Percentiles rank a stretch among this genome's conserved stretches.
Evolutionary conservation across 2,888 invertebrate species (phyloP).

Genomic region (Onthophagus sagittarius): DNA sequence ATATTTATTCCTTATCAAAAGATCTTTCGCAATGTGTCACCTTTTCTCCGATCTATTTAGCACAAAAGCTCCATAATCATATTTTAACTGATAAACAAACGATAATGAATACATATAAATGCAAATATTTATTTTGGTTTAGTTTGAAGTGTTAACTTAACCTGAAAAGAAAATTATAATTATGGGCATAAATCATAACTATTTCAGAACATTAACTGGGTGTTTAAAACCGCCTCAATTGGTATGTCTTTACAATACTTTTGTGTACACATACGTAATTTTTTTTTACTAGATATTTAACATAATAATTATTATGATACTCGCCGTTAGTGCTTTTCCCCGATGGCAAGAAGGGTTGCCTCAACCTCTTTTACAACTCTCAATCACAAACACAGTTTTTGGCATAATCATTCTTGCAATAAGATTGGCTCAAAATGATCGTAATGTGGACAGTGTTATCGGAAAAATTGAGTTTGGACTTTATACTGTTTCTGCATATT

Average conservation of each 20-base stretch:
- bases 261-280: not conserved
- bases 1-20: no score
- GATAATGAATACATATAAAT: no score
- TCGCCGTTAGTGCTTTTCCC: not conserved
- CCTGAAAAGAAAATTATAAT: not conserved
- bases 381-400: not conserved
- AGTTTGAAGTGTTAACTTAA: no score
- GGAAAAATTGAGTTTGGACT: not conserved
- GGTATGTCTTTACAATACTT: not conserved
- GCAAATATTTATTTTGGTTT: no score
- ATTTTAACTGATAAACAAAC: no score
- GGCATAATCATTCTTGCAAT: not conserved
- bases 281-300: not conserved
- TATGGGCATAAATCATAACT: not conserved
- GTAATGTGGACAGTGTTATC: not conserved
- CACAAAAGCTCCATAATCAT: no score
- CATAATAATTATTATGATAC: not conserved
- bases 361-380: not conserved
- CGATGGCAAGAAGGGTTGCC: not conserved
- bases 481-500: not conserved
- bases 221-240: not conserved
- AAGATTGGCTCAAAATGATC: not conserved
- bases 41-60: no score
- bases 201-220: not conserved
- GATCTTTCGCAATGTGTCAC: no score